Conservation (phyloP, 2,797 vertebrate species). For the Xenentodon cancila region DNA sequence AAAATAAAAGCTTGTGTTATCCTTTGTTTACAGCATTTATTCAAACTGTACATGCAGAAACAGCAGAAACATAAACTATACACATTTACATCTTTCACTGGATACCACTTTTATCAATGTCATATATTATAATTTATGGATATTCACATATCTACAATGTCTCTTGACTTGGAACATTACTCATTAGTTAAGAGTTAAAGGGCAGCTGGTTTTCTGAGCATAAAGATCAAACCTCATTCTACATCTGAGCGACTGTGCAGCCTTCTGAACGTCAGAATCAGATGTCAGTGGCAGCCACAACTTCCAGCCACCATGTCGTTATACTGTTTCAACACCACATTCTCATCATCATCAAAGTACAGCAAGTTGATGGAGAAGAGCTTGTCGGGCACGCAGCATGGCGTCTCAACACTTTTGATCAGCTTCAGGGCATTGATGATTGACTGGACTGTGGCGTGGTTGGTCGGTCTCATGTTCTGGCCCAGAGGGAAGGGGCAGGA, state of each 20-base stretch:
- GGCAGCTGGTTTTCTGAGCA: background rate
- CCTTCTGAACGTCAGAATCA: background rate
- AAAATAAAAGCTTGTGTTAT: background rate
- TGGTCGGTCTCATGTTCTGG: conserved; percentile 85
- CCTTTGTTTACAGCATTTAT: conserved; percentile 68
- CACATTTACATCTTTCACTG: conserved; percentile 77
- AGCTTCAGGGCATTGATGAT: conserved; percentile 89
- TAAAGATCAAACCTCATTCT: conserved; percentile 6
- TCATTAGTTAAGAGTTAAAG: conserved; percentile 19
- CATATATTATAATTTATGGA: conserved; percentile 86
- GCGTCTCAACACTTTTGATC: conserved; percentile 80
- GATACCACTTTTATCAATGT: conserved; percentile 59
- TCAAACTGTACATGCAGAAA: conserved; percentile 59
- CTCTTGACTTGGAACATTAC: conserved; percentile 24
- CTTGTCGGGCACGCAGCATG: conserved; percentile 88
- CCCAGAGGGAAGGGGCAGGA: conserved; percentile 86
- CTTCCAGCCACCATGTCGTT: conserved; percentile 89
- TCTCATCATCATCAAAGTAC: conserved; percentile 88
- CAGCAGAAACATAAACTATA: conserved; percentile 80
- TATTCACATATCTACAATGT: conserved; percentile 87
- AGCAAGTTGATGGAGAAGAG: conserved; percentile 88
- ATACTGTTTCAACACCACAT: conserved; percentile 89
- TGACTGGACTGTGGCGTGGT: conserved; percentile 87
- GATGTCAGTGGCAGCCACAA: conserved; percentile 85
- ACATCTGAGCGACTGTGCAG: conserved; percentile 16